Base-by-base conservation (phyloP, 2,888 invertebrate species). In the Terebella lapidaria region DNA sequence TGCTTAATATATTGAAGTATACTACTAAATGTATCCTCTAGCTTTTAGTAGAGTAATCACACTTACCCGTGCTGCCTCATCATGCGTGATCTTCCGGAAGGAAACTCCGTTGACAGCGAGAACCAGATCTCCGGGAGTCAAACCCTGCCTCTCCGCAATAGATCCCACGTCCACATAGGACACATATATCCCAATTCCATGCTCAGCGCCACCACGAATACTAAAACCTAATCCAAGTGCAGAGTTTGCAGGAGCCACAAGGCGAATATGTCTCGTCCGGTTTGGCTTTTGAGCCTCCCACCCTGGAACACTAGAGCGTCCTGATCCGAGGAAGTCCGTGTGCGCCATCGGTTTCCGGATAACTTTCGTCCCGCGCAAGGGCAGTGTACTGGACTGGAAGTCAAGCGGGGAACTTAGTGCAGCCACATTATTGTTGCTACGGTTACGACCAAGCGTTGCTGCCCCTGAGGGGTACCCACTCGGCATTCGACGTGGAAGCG, bases 81-180 rank as follows among this genome's bases (percentile, higher is more conserved):
- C 66, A 56, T 77, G 76, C 2, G 74, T 64, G n/a, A 76, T 74
- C 47, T 70, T 71, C 24, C 67, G 58, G 82, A 95, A 94, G 68
- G 90, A 91, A 80, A 92, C 90, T 62, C 90, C 90, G 81, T 95
- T 95, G 68, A 94, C 94, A 80, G 93, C 92, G 68, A 94, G 84
- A 71, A 95, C 92, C 83, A 94, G 92, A 82, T 95, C 94, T 22
- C 95, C 95, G 3, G 71, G 66, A 15, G 61, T 55, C 3, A 78
- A 86, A 56, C 94, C 94, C 61, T 91, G 89, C 76, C 89, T 86
- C 79, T 94, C 92, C 1, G 94, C 94, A 0, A 92, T 91, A 56
- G 94, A 93, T 70, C 91, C 92, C 78, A 91, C 90, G 82, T 94
- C 94, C 58, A 95, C 92, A 52, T 93, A 93, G 0, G 94, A 94